A percentile compares a stretch with the other conserved stretches of the same genome.
phyloP scores from a whole-genome alignment of 2,797 vertebrate species.

The Cossypha niveicapilla region DNA sequence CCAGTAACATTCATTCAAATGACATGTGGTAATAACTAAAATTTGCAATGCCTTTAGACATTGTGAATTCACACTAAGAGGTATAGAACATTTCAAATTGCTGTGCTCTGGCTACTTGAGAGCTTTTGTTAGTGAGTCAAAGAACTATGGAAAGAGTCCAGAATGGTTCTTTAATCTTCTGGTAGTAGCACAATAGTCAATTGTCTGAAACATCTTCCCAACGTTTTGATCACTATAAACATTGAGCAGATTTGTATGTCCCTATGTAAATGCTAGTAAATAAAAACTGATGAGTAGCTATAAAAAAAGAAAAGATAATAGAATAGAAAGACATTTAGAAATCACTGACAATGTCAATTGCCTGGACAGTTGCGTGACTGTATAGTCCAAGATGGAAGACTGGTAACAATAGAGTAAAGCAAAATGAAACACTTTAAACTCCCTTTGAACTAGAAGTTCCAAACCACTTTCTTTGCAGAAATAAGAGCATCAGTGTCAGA shows the following conservation, averaged over 20 bases:
- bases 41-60: background rate
- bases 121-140: background rate
- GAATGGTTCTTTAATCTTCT: background rate
- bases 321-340: background rate
- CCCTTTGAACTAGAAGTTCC: background rate
- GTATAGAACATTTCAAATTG: background rate
- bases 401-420: background rate
- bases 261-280: background rate
- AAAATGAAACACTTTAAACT: background rate
- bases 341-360: background rate
- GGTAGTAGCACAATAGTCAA: background rate
- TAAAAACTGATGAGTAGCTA: background rate
- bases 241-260: background rate
- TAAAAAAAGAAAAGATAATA: background rate
- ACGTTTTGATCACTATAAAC: conserved; percentile 3
- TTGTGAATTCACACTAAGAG: background rate
- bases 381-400: background rate
- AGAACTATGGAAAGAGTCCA: background rate
- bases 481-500: background rate
- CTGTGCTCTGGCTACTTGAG: background rate
- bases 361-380: background rate
- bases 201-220: conserved; percentile 9
- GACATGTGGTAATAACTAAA: background rate
- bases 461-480: background rate
- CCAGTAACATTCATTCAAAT: background rate